Conservation (phyloP, 1,140 invertebrate genomes). For the Oryctes rhinoceros region DNA sequence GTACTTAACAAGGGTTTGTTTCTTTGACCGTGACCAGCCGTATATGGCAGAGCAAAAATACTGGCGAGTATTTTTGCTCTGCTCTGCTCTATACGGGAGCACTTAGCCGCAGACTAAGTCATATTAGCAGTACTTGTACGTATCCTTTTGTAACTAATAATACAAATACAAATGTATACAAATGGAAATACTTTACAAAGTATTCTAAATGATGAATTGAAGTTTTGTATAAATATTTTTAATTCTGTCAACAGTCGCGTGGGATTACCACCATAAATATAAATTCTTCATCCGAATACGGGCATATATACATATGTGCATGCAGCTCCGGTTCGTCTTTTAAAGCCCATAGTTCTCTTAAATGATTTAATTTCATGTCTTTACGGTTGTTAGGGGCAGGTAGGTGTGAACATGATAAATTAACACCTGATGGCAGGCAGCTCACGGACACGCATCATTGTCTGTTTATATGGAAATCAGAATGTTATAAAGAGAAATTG, state of each 20-base stretch:
- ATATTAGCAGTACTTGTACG: neutral
- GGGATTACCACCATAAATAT: constrained; percentile 10
- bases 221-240: constrained; percentile 19
- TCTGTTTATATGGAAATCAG: constrained; percentile 32
- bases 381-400: constrained; percentile 26
- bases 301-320: neutral
- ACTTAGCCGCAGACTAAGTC: too few species aligned
- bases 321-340: neutral
- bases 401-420: constrained; percentile 36
- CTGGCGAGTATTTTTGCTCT: too few species aligned
- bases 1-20: too few species aligned
- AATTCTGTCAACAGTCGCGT: neutral
- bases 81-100: too few species aligned
- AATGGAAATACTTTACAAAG: neutral
- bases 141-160: neutral
- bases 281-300: constrained; percentile 4
- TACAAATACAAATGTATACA: neutral
- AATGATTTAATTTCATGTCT: constrained; percentile 35
- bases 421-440: constrained; percentile 33
- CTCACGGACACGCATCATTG: constrained; percentile 33
- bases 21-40: too few species aligned
- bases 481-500: constrained; percentile 21
- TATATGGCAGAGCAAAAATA: too few species aligned
- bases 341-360: constrained; percentile 7
- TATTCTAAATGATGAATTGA: neutral